A percentile compares a stretch with the other conserved stretches of the same genome.
These are phyloP conservation scores for Plectrocnemia conspersa DNA, from an alignment of 1,140 invertebrate species.

Conservation along the genomic window DNA sequence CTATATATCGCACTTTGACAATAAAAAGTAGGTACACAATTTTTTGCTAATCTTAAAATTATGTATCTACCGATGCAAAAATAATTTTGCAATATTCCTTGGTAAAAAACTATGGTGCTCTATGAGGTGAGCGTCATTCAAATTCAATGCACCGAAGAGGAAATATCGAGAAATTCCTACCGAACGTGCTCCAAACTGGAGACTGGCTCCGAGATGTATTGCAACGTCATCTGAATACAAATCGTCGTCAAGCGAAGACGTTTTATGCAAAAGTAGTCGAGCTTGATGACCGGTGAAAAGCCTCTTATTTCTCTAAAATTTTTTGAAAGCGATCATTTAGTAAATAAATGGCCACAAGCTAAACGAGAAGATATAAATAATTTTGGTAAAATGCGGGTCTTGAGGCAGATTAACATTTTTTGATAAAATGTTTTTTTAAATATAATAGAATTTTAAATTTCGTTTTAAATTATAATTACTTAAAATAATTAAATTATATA, in stretches of 20 bases:
- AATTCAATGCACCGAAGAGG: constrained; percentile 16
- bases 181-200: constrained; percentile 13
- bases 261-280: too few species aligned
- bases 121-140: constrained; percentile 12
- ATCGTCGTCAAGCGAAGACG: background rate
- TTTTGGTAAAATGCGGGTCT: too few species aligned
- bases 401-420: too few species aligned
- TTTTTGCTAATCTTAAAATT: background rate
- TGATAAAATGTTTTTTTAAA: too few species aligned
- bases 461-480: too few species aligned
- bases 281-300: too few species aligned
- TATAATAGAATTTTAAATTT: too few species aligned
- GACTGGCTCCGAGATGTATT: constrained; percentile 12
- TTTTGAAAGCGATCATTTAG: too few species aligned
- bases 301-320: too few species aligned
- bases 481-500: too few species aligned
- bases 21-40: background rate
- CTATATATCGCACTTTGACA: constrained; percentile 9
- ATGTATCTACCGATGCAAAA: background rate
- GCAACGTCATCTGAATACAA: background rate
- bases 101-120: background rate
- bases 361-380: too few species aligned
- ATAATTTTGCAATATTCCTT: background rate
- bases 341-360: too few species aligned
- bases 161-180: constrained; percentile 21